Base-by-base conservation (phyloP, 2,797 vertebrate genomes). In the Gallinago nigripennis region DNA sequence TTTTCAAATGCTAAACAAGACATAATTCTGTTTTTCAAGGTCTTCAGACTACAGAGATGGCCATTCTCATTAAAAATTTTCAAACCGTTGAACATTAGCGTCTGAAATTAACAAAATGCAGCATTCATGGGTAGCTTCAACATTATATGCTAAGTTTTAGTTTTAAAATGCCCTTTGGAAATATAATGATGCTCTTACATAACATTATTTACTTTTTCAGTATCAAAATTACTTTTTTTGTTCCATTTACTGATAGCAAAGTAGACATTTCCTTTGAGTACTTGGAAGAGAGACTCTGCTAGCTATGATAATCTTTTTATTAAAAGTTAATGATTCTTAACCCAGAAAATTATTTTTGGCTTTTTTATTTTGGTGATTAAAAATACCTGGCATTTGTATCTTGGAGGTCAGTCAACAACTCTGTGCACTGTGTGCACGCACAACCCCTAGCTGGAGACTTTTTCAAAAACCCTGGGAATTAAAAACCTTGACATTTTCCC, bases 11-110 rank as follows among this genome's bases (percentile, higher is more conserved):
- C 37, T 82, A 86, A 96, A 84, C 18, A 81, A 50, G 76, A 68
- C 23, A 57, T 89, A 23, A n/a, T 95, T 95, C 75, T 53, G 60
- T 68, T 95, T 94, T 94, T 95, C 77, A 88, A 79, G 54, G 57
- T 91, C 53, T 95, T 94, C 88, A 56, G 63, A 96, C 76, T 88
- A 84, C 30, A 88, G 63, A 84, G 66, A 96, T 85, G 41, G 71
- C 35, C 50, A 0, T 93, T 96, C 95, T 97, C 83, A 96, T 97
- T 97, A 96, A 97, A 97, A 95, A 18, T 82, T 94, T 97, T 97
- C 95, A 97, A 97, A 66, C 53, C 81, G 87, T 94, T 97, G 95
- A 98, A 96, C 84, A 96, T 96, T 94, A 94, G 58, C 93, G 43
- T 91, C 69, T 96, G 76, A 92, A 91, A 95, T 96, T 91, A 97